These are phyloP conservation scores for Papilio polytes DNA, from an alignment of 1,140 invertebrate genomes.

Conservation along the genomic window DNA sequence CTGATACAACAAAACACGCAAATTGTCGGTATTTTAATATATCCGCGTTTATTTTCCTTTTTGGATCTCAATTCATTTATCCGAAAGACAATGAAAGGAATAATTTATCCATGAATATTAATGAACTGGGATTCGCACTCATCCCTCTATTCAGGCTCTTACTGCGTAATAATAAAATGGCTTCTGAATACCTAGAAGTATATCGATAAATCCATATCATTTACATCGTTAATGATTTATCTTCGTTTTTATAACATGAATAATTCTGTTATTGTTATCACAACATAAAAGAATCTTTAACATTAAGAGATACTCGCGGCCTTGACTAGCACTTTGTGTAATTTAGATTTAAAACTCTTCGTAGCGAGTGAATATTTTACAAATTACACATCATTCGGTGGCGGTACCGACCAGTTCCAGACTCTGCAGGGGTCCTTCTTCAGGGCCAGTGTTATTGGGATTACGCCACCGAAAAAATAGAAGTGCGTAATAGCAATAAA, in stretches of 20 bases:
- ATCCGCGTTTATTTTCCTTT: slow-evolving; percentile 66
- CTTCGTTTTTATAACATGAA: slow-evolving; percentile 25
- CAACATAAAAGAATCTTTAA: background rate
- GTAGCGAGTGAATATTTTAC: background rate
- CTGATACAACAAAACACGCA: slow-evolving; percentile 43
- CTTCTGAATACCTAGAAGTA: slow-evolving; percentile 58
- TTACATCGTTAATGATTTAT: slow-evolving; percentile 37
- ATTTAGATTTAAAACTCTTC: background rate
- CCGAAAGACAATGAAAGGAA: slow-evolving; percentile 75
- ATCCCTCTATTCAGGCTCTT: slow-evolving; percentile 67
- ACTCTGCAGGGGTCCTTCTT: no score
- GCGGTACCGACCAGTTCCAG: no score
- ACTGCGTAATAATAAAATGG: slow-evolving; percentile 77
- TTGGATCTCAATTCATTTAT: slow-evolving; percentile 68
- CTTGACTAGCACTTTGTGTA: background rate
- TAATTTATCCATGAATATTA: slow-evolving; percentile 81
- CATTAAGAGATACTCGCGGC: background rate
- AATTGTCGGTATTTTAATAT: slow-evolving; percentile 45
- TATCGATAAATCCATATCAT: slow-evolving; percentile 53
- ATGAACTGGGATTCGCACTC: slow-evolving; percentile 74
- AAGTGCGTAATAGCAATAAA: no score
- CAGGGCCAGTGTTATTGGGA: no score
- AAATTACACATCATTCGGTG: background rate
- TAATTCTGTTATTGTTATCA: slow-evolving; percentile 1
- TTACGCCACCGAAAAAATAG: no score